These are phyloP conservation scores for Crepidodera aurea DNA, from an alignment of 2,888 invertebrate species.

Conservation along the genomic window DNA sequence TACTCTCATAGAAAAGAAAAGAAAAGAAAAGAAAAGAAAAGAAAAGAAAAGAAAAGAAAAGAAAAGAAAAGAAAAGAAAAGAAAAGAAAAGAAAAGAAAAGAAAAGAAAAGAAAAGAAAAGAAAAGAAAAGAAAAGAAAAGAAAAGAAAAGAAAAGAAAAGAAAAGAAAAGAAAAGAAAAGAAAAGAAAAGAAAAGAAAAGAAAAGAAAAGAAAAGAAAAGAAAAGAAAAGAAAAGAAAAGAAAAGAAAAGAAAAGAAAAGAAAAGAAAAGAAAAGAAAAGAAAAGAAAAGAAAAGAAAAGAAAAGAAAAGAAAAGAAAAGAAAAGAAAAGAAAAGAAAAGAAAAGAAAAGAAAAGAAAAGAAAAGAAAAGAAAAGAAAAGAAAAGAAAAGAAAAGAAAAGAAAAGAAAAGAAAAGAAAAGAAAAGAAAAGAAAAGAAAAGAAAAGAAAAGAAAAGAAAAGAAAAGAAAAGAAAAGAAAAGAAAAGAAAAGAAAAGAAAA, in stretches of 20 bases:
- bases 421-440: no score
- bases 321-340: no score
- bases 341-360: no score
- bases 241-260: constrained; percentile 18
- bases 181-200: constrained; percentile 19
- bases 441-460: no score
- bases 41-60: constrained; percentile 19
- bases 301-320: no score
- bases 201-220: constrained; percentile 18
- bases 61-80: constrained; percentile 19
- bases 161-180: constrained; percentile 19
- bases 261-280: constrained; percentile 19
- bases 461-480: no score
- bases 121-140: constrained; percentile 19
- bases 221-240: constrained; percentile 18
- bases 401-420: no score
- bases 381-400: no score
- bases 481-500: no score
- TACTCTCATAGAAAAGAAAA: constrained; percentile 13
- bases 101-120: constrained; percentile 19
- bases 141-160: constrained; percentile 16
- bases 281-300: constrained; percentile 19
- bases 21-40: constrained; percentile 19
- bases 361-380: no score
- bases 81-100: constrained; percentile 19